Evolutionary conservation across 2,797 vertebrate species (phyloP), one percentile per base, ranked within the genome.

Genomic region (Phyllotis vaccarum): DNA sequence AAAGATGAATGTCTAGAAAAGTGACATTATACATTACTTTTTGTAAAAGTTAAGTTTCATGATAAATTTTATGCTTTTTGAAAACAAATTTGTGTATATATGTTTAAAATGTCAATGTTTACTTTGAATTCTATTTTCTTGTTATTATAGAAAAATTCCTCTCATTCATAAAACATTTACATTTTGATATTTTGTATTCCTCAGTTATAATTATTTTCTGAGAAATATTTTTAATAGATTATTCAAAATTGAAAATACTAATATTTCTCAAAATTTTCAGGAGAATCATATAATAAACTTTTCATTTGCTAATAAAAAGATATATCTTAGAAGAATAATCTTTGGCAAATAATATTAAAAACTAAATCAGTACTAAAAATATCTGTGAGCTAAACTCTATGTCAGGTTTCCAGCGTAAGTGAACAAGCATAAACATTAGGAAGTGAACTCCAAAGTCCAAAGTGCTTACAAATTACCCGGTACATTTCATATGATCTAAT

Each of bases 1-100:
- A 82, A n/a, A 68, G 19, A 76, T 90, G 92, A n/a, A 86, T 49
- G 79, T 88, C 90, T 87, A 37, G 6, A 3, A 96, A 98, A 97
- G 75, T 79, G 40, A 14, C 31, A 31, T 93, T 93, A 29, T 70
- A 12, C 9, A 64, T 87, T 24, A 60, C 7, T 24, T 81, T 6
- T 82, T 62, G 75, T 79, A 92, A 14, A 10, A 89, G 95, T 94
- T 46, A 6, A n/a, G 86, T 60, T 54, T 66, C 14, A 93, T 34
- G 13, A 52, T 56, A 81, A 46, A 34, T 19, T 22, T 66, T 49
- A n/a, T 49, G 1, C 6, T 27, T 62, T 93, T 64, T 93, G 11
- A n/a, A 14, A 52, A 1, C 46, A 68, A 86, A 52, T 7, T 6
- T 75, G 10, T 37, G 5, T 56, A 0, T n/a, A 3, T 54, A 3